A percentile compares a stretch with the other conserved stretches of the same genome.
Conservation (phyloP, 1,140 invertebrate genomes). For the Drosophila orosa region DNA sequence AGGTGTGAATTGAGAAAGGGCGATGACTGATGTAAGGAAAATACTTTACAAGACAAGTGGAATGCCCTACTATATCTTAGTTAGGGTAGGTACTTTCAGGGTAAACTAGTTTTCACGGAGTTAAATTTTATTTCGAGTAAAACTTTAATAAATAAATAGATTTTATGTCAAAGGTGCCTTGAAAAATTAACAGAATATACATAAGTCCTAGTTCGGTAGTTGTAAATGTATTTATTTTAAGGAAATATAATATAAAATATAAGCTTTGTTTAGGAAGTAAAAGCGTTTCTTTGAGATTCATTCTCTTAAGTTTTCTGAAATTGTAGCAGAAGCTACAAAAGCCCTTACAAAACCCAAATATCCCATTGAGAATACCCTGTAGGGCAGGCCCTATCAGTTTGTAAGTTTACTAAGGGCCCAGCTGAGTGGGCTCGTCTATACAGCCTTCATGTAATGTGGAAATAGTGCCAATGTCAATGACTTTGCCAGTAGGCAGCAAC, state of each 20-base stretch:
- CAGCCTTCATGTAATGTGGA: slow-evolving; percentile 14
- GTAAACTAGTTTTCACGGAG: too few species aligned
- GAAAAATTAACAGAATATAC: too few species aligned
- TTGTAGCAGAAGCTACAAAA: neutral
- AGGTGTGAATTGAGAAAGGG: neutral
- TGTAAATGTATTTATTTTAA: too few species aligned
- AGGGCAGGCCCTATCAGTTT: slow-evolving; percentile 6
- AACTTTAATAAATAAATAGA: too few species aligned
- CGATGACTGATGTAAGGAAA: neutral
- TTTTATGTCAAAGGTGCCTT: too few species aligned
- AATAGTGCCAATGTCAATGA: slow-evolving; percentile 47
- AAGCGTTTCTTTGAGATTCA: too few species aligned
- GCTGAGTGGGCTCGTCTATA: slow-evolving; percentile 21
- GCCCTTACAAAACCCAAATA: neutral
- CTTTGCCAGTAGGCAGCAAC: slow-evolving; percentile 20
- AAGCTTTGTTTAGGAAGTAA: too few species aligned
- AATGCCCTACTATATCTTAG: neutral
- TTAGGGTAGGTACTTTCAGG: neutral
- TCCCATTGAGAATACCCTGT: neutral
- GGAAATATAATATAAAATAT: too few species aligned
- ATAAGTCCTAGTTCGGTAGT: too few species aligned
- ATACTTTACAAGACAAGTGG: neutral
- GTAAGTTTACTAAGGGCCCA: slow-evolving; percentile 4
- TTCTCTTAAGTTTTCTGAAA: too few species aligned
- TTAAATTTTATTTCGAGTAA: too few species aligned